These are phyloP conservation scores for Cathartes aura DNA, from an alignment of 2,113 vertebrate species.

Conservation along the genomic window DNA sequence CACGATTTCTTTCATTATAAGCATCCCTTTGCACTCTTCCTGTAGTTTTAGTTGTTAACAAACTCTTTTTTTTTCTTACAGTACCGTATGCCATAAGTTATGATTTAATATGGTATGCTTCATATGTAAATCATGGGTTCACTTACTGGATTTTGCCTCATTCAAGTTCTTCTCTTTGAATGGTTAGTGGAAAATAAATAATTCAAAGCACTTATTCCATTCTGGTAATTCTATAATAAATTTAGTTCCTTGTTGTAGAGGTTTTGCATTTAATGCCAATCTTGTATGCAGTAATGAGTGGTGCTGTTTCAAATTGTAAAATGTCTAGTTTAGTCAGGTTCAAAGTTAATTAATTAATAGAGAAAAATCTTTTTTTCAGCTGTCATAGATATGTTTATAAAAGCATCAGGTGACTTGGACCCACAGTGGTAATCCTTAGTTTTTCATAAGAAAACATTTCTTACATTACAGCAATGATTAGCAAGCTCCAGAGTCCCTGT, in stretches of 20 bases:
- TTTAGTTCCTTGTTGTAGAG: background rate
- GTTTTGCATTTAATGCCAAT: background rate
- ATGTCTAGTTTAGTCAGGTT: background rate
- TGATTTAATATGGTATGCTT: background rate
- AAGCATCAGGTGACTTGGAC: background rate
- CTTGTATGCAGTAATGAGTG: background rate
- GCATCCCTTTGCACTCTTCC: background rate
- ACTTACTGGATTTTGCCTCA: background rate
- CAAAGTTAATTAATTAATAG: background rate
- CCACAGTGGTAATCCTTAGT: background rate
- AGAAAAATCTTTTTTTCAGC: background rate
- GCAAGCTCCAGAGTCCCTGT: background rate
- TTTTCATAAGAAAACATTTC: background rate
- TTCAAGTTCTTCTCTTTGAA: background rate
- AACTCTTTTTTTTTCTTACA: background rate
- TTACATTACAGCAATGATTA: background rate
- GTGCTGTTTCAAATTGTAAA: background rate
- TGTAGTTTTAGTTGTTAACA: background rate
- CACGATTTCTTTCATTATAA: background rate
- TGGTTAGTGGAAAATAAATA: slow-evolving; percentile 23
- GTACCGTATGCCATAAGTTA: background rate
- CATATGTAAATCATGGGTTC: background rate
- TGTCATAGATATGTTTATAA: background rate
- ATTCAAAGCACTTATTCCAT: slow-evolving; percentile 4
- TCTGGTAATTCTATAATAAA: background rate